Evolutionary conservation across 1,140 invertebrate genomes (phyloP), one percentile per base, ranked within the genome.

Genomic region (Potamilus streckersoni): DNA sequence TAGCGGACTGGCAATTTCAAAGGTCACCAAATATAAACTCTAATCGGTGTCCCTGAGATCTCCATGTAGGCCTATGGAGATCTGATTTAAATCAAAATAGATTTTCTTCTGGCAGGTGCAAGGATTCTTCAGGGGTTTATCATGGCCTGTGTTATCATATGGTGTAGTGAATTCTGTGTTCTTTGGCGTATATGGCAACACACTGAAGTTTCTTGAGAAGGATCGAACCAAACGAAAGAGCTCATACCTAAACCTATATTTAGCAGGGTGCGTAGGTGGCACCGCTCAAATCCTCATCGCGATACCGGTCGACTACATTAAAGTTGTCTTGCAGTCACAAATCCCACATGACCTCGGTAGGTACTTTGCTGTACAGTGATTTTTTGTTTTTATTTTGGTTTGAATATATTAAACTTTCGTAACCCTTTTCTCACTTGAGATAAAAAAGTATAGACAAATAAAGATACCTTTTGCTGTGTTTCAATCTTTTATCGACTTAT

Each of bases 81-180:
- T 31, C 27, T 31, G 27, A 31, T 31, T 31, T 31, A 4, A 31
- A 31, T 31, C 27, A 31, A 4, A 31, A 31, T 31, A 4, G 27
- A 31, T 31, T 49, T 49, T 49, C 38, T 49, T 49, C 49, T 74
- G 74, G n/a, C 78, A 84, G 93, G 79, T 92, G 17, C 85, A 88
- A 83, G 94, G 94, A 27, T 93, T 94, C 80, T 95, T 93, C 87
- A 93, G 93, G 85, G 94, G 94, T 12, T 91, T 95, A 91, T 86
- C 92, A 56, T 93, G 93, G 78, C 94, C 94, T 0, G 81, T 94
- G 2, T 73, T 94, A 15, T 91, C 92, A 11, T 92, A 92, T 70
- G 94, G 94, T 1, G 90, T 91, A 3, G 87, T 93, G 15, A 94
- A 95, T 88, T 92, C 94, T 6, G 82, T 94, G 11, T 93, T 93